phyloP scores from a whole-genome alignment of 2,888 invertebrate genomes.

The Acrobasis suavella region DNA sequence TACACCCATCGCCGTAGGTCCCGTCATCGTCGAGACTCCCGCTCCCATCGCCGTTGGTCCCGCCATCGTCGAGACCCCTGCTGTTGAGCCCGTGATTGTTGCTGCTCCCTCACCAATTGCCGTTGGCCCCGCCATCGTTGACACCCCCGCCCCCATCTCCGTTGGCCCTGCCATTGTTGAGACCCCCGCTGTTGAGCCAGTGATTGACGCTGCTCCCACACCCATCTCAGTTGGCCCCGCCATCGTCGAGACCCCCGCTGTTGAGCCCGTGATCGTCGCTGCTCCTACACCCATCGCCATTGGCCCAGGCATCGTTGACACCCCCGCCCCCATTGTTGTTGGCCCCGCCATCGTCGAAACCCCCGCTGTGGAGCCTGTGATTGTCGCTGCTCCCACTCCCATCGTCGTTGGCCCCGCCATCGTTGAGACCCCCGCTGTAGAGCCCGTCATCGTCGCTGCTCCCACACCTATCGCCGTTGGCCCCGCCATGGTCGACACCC shows the following conservation, averaged over 20 bases:
- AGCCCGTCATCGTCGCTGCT: neutral
- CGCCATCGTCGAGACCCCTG: constrained; percentile 1
- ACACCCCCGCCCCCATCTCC: neutral
- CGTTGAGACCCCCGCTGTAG: no score
- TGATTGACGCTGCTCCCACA: neutral
- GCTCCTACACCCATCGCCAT: neutral
- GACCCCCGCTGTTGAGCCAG: neutral
- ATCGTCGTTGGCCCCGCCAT: no score
- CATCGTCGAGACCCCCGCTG: neutral
- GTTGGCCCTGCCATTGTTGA: constrained; percentile 10
- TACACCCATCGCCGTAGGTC: constrained; percentile 1
- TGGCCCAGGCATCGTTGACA: neutral
- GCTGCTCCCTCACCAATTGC: neutral
- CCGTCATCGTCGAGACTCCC: neutral
- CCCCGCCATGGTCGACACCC: neutral
- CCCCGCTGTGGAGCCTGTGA: no score
- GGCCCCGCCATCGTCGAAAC: neutral
- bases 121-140: constrained; percentile 6
- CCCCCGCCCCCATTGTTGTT: constrained; percentile 2
- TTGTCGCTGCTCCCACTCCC: no score
- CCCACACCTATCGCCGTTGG: neutral
- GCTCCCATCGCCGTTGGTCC: constrained; percentile 6
- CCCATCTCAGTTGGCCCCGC: neutral
- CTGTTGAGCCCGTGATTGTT: neutral
- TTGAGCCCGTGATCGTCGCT: constrained; percentile 2